Evolutionary conservation across 1,140 invertebrate species (phyloP).

Genomic region (Periplaneta americana): DNA sequence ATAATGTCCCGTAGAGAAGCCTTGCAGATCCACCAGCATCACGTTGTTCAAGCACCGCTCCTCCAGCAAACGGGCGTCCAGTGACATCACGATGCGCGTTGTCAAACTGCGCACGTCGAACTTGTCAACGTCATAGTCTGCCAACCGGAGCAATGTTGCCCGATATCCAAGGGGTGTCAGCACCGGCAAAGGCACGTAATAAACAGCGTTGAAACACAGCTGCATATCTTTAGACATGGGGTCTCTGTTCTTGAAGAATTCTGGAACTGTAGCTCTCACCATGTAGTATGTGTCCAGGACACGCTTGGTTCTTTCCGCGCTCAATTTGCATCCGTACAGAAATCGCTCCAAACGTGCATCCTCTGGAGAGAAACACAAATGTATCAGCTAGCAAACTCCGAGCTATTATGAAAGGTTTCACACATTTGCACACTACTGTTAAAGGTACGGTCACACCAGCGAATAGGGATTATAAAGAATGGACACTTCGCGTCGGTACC

Average conservation of each 20-base stretch:
- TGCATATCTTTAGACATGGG: conserved; percentile 35
- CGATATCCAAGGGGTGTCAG: conserved; percentile 39
- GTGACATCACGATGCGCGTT: conserved; percentile 37
- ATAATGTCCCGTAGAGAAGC: conserved; percentile 34
- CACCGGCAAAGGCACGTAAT: conserved; percentile 36
- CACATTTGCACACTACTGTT: not conserved
- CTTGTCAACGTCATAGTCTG: conserved; percentile 34
- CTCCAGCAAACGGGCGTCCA: conserved; percentile 36
- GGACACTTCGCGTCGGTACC: no score
- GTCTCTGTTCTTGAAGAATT: conserved; percentile 42
- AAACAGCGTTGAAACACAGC: conserved; percentile 32
- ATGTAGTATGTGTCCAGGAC: conserved; percentile 44
- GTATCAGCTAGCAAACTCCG: not conserved
- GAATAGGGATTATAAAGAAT: no score
- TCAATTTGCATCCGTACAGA: conserved; percentile 48
- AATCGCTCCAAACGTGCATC: conserved; percentile 40
- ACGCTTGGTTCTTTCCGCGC: conserved; percentile 42
- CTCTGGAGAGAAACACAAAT: conserved; percentile 32
- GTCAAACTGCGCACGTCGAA: conserved; percentile 36
- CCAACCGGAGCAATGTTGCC: conserved; percentile 35
- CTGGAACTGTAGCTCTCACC: conserved; percentile 38
- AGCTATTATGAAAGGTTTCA: not conserved
- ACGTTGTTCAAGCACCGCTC: conserved; percentile 38
- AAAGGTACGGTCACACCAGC: not conserved
- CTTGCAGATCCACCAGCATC: conserved; percentile 27